phyloP scores from a whole-genome alignment of 2,113 vertebrate genomes.

The Pseudolaguvia tuberculata region DNA sequence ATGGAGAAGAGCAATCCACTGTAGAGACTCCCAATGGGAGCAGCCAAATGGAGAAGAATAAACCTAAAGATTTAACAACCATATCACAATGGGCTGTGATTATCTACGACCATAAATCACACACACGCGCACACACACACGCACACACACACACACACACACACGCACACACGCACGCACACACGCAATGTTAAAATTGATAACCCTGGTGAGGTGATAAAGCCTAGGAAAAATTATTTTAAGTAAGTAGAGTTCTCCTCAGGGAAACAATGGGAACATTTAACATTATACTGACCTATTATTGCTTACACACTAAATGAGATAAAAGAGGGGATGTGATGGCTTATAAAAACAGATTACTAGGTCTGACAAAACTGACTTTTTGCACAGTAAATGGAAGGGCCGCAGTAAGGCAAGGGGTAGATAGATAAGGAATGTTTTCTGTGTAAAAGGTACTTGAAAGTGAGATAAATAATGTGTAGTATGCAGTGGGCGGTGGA shows the following conservation, averaged over 20 bases:
- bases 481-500: not conserved
- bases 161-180: too few relatives aligned
- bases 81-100: not conserved
- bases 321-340: constrained; percentile 1
- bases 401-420: not conserved
- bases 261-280: not conserved
- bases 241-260: not conserved
- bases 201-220: not conserved
- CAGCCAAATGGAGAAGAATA: too few relatives aligned
- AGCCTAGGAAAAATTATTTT: not conserved
- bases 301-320: not conserved
- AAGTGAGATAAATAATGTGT: constrained; percentile 12
- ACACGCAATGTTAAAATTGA: too few relatives aligned
- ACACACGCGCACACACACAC: too few relatives aligned
- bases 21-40: too few relatives aligned
- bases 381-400: not conserved
- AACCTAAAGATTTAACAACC: constrained; percentile 20
- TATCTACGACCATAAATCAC: not conserved
- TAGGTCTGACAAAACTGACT: not conserved
- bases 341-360: not conserved
- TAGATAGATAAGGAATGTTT: constrained; percentile 13
- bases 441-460: constrained; percentile 2
- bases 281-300: not conserved
- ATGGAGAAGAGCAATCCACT: too few relatives aligned
- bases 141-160: not conserved